Base-by-base conservation (phyloP, 1,140 invertebrate genomes). In the Lasioglossum albipes region DNA sequence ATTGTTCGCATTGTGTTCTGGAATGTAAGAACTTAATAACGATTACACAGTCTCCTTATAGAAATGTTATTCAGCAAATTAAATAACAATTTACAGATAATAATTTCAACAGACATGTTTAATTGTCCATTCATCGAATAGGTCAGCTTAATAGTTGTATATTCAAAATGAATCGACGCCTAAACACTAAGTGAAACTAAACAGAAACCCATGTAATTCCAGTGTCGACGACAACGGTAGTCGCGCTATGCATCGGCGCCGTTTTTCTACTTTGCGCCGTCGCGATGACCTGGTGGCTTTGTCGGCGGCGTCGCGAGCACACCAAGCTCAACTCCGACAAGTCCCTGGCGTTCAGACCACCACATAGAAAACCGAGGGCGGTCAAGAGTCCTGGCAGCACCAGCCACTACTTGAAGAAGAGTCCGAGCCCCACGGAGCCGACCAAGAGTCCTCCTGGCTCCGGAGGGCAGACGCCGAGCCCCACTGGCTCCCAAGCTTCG, bases 381-480 rank as follows among this genome's bases (percentile, higher is more conserved):
- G 95, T 96, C 4, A 95, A 95, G 81, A 95, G 94, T 85, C 95
- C 95, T 0, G 95, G 94, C 0, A 95, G 95, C 76, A 95, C 95
- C 68, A 95, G 95, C 27, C 97, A 97, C 89, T 97, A 98, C 91
- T 91, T 98, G 87, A 97, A 97, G 92, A 98, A 98, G 92, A 97
- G 96, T 62, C 97, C 97, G 0, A 97, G 97, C 83, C 97, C 97
- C 0, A 97, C 97, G 0, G 96, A 95, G 62, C 94, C 94, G 31
- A 94, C 93, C 2, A 95, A 95, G 66, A 94, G 94, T 74, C 94
- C 93, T 61, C 95, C 93, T 12, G 94, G 94, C 36, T 92, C 92
- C 0, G 87, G 86, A 16, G 88, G 87, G 0, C 91, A 92, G 54
- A 90, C 90, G 0, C 92, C 92, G 0, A 93, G 92, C 81, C 93